Evolutionary conservation across 2,888 invertebrate species (phyloP).

Genomic region (Adineta ricciae): DNA sequence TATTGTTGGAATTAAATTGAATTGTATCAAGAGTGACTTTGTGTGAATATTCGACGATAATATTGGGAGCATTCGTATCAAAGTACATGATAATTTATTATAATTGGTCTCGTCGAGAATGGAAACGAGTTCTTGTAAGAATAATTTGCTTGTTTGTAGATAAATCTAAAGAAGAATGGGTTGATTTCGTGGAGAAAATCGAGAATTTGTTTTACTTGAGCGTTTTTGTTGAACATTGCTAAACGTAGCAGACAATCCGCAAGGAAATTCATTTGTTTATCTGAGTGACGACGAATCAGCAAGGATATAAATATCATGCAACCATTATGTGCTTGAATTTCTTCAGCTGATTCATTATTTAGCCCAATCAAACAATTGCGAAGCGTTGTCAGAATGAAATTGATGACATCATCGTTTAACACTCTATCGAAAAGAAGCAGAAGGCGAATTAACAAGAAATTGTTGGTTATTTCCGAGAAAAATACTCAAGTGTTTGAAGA

Average conservation of each 20-base stretch:
- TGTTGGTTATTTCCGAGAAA: background rate
- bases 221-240: background rate
- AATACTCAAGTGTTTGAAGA: conserved; percentile 3
- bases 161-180: background rate
- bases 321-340: background rate
- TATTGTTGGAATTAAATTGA: background rate
- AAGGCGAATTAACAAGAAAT: background rate
- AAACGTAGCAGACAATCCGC: background rate
- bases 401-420: background rate
- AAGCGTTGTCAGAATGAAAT: background rate
- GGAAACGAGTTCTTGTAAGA: background rate
- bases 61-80: background rate
- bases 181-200: no score
- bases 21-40: background rate
- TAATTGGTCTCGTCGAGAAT: background rate
- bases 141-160: conserved; percentile 9
- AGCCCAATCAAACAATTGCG: background rate
- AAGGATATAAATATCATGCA: background rate
- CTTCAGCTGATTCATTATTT: background rate
- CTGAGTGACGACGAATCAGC: background rate
- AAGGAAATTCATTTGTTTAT: conserved; percentile 9
- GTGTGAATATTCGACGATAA: background rate
- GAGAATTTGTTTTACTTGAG: background rate
- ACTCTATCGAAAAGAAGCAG: background rate
- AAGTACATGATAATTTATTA: background rate